phyloP scores from a whole-genome alignment of 2,797 vertebrate species.

The Choloepus didactylus region DNA sequence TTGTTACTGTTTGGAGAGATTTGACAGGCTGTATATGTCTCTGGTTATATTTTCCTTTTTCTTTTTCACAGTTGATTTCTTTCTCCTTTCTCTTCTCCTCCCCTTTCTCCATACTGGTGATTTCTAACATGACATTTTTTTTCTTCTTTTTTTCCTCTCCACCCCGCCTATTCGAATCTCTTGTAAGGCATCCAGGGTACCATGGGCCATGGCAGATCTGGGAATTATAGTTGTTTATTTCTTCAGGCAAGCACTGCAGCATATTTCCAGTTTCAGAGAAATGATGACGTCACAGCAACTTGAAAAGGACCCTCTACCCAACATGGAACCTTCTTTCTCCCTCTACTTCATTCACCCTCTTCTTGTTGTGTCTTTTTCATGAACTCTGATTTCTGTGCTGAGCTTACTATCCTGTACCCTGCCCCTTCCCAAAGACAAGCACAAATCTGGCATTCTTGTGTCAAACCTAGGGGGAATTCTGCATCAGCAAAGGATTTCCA shows the following conservation, averaged over 20 bases:
- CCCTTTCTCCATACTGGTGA: constrained; percentile 89
- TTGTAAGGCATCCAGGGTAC: constrained; percentile 75
- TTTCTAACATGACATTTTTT: constrained; percentile 75
- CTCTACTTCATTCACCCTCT: background rate
- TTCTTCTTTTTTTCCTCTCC: constrained; percentile 73
- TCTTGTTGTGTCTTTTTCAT: background rate
- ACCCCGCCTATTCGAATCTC: constrained; percentile 83
- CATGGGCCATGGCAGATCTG: constrained; percentile 36
- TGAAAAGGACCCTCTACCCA: fast-evolving
- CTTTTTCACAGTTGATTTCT: constrained; percentile 92
- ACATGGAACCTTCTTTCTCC: background rate
- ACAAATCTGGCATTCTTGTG: constrained; percentile 43
- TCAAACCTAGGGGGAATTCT: constrained; percentile 16
- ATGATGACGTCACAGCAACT: background rate
- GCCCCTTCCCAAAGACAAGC: background rate
- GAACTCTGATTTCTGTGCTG: constrained; percentile 8
- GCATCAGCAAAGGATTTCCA: background rate
- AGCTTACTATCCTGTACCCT: constrained; percentile 23
- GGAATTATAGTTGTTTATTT: background rate
- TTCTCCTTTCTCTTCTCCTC: constrained; percentile 89
- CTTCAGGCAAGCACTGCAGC: background rate
- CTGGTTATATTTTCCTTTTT: constrained; percentile 91
- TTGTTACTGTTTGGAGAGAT: constrained; percentile 88
- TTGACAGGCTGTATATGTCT: constrained; percentile 90
- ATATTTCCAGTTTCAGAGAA: background rate